These are phyloP conservation scores for Microctenopoma steveboyesi DNA, from an alignment of 2,797 vertebrate genomes.

Conservation along the genomic window DNA sequence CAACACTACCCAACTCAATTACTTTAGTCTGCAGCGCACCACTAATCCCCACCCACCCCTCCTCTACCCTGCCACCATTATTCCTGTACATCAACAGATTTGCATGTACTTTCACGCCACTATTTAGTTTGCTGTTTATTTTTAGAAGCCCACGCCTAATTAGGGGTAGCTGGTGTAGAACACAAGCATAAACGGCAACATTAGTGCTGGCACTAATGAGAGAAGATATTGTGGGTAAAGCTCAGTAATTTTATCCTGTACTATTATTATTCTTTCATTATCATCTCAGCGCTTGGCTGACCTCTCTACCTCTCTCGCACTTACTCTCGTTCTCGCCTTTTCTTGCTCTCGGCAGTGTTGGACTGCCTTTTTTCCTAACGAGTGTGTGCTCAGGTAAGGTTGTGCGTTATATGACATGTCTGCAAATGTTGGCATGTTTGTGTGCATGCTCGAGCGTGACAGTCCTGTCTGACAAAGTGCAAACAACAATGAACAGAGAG, in stretches of 20 bases:
- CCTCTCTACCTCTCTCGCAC: slow-evolving; percentile 61
- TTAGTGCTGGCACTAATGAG: slow-evolving; percentile 83
- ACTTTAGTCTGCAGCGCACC: slow-evolving; percentile 77
- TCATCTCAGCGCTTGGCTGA: slow-evolving; percentile 77
- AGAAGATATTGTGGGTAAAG: slow-evolving; percentile 82
- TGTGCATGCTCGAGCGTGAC: slow-evolving; percentile 26
- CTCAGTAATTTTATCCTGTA: slow-evolving; percentile 80
- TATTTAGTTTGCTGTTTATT: slow-evolving; percentile 83
- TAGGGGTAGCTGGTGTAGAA: slow-evolving; percentile 84
- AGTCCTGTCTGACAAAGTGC: slow-evolving; percentile 44
- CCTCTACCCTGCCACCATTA: slow-evolving; percentile 74
- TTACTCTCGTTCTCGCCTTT: slow-evolving; percentile 30
- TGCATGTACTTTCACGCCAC: slow-evolving; percentile 82
- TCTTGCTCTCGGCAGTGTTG: slow-evolving; percentile 38
- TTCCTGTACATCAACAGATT: slow-evolving; percentile 83
- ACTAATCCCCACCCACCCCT: slow-evolving; percentile 70
- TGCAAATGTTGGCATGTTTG: slow-evolving; percentile 24
- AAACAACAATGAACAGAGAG: slow-evolving; percentile 61
- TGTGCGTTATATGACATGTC: slow-evolving; percentile 25
- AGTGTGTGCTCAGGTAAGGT: slow-evolving; percentile 23
- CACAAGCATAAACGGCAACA: slow-evolving; percentile 82
- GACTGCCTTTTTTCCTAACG: slow-evolving; percentile 13
- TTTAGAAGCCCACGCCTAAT: slow-evolving; percentile 83
- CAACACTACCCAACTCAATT: slow-evolving; percentile 82
- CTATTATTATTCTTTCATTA: slow-evolving; percentile 84